Conservation (phyloP, 2,888 invertebrate species). For the Baronia brevicornis region DNA sequence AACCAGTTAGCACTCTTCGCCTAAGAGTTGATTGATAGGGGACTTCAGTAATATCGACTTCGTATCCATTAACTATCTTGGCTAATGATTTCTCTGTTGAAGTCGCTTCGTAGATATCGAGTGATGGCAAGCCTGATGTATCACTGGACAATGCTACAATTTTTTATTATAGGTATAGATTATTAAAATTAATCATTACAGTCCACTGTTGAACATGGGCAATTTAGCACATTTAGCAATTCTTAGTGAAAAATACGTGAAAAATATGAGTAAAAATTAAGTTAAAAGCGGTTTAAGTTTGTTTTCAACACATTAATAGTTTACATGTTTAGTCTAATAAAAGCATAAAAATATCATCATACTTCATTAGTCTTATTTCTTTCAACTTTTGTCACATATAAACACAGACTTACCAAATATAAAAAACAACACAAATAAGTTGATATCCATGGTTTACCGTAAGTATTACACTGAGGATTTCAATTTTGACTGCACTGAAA, state of each 20-base stretch:
- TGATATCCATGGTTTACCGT: constrained; percentile 9
- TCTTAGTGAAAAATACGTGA: no score
- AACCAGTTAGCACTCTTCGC: constrained; percentile 33
- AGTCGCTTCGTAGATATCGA: neutral
- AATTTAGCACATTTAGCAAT: no score
- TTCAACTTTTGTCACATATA: neutral
- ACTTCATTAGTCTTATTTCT: neutral
- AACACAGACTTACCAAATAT: constrained; percentile 8
- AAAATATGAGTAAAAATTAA: no score
- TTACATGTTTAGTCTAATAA: neutral
- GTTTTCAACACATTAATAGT: no score
- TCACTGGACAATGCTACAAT: constrained; percentile 7
- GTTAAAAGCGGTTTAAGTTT: no score
- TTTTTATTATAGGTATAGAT: neutral
- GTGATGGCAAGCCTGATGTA: constrained; percentile 3
- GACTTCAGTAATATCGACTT: constrained; percentile 49
- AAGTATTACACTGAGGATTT: constrained; percentile 6
- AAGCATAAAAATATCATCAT: neutral
- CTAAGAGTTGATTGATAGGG: constrained; percentile 60
- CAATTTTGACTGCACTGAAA: constrained; percentile 1
- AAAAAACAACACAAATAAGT: constrained; percentile 3
- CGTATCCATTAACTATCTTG: constrained; percentile 62
- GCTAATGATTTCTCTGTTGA: constrained; percentile 19
- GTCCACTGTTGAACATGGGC: no score
- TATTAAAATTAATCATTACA: no score